Percentiles rank a stretch among this genome's conserved stretches.
Evolutionary conservation across 92 coral and sea anemone species (phyloP).

Genomic region (Palythoa caribaeorum): DNA sequence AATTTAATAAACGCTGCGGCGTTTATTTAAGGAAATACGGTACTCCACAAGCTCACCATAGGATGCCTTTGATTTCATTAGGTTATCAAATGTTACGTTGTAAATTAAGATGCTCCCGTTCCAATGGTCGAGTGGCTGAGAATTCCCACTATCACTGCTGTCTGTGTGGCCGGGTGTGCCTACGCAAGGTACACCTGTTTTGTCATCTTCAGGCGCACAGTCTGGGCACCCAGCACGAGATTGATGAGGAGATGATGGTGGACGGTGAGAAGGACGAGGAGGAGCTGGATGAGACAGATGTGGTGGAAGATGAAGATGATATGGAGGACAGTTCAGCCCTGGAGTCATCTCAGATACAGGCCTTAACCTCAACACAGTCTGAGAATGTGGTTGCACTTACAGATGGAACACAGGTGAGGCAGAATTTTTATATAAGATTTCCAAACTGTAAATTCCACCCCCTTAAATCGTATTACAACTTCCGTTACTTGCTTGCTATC

Average conservation of each 20-base stretch:
- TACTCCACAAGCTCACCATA: no score
- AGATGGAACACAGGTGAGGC: slow-evolving; percentile 83
- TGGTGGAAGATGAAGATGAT: slow-evolving; percentile 71
- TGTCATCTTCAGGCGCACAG: slow-evolving; percentile 92
- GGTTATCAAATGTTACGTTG: slow-evolving; percentile 89
- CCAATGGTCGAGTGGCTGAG: slow-evolving; percentile 88
- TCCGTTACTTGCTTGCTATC: no score
- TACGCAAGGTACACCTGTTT: slow-evolving; percentile 86
- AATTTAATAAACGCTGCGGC: no score
- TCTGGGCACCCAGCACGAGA: slow-evolving; percentile 76
- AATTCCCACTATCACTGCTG: slow-evolving; percentile 95
- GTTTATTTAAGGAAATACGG: no score
- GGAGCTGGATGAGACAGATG: slow-evolving; percentile 76
- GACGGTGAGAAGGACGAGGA: slow-evolving; percentile 69
- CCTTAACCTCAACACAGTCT: slow-evolving; percentile 58
- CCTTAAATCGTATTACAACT: neutral
- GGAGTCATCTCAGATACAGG: slow-evolving; percentile 78
- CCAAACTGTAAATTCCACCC: neutral
- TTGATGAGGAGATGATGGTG: slow-evolving; percentile 71
- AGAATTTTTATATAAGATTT: neutral
- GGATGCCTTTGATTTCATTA: neutral
- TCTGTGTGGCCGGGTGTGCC: slow-evolving; percentile 87
- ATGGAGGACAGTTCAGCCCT: slow-evolving; percentile 64
- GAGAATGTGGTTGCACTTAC: slow-evolving; percentile 82
- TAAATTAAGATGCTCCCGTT: slow-evolving; percentile 76